These are phyloP conservation scores for Agrotis clavis DNA, from an alignment of 2,888 invertebrate genomes.

Conservation along the genomic window DNA sequence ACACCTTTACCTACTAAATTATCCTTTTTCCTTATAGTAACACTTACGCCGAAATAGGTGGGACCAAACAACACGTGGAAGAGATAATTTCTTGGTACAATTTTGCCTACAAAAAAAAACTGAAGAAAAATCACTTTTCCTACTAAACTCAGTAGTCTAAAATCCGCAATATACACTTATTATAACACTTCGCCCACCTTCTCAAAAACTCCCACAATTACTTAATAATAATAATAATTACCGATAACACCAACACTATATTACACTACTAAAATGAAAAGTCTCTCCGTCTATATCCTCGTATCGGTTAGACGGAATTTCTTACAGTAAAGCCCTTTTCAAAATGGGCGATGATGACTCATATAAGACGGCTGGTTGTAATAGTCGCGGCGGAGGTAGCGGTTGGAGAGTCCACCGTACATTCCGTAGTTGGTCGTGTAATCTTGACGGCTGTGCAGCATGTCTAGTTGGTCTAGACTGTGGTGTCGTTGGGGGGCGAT, in stretches of 20 bases:
- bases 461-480: slow-evolving; percentile 88
- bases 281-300: slow-evolving; percentile 85
- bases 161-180: slow-evolving; percentile 54
- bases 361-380: slow-evolving; percentile 84
- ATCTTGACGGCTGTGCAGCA: slow-evolving; percentile 84
- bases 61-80: slow-evolving; percentile 19
- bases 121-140: background rate
- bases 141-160: slow-evolving; percentile 1
- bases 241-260: slow-evolving; percentile 70
- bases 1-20: slow-evolving; percentile 23
- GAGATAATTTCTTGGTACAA: slow-evolving; percentile 23
- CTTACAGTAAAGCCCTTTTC: slow-evolving; percentile 89
- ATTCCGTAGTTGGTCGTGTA: slow-evolving; percentile 81
- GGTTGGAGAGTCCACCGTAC: slow-evolving; percentile 75
- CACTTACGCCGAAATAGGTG: slow-evolving; percentile 38
- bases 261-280: slow-evolving; percentile 76
- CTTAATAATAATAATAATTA: slow-evolving; percentile 68
- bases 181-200: slow-evolving; percentile 36
- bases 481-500: slow-evolving; percentile 85
- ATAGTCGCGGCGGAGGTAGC: slow-evolving; percentile 83
- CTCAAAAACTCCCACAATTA: slow-evolving; percentile 67
- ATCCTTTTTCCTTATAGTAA: slow-evolving; percentile 33
- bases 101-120: background rate
- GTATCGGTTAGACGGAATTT: slow-evolving; percentile 88
- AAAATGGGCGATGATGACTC: slow-evolving; percentile 88